Conservation (phyloP, 2,888 invertebrate species). For the Cheilosia vulpina region DNA sequence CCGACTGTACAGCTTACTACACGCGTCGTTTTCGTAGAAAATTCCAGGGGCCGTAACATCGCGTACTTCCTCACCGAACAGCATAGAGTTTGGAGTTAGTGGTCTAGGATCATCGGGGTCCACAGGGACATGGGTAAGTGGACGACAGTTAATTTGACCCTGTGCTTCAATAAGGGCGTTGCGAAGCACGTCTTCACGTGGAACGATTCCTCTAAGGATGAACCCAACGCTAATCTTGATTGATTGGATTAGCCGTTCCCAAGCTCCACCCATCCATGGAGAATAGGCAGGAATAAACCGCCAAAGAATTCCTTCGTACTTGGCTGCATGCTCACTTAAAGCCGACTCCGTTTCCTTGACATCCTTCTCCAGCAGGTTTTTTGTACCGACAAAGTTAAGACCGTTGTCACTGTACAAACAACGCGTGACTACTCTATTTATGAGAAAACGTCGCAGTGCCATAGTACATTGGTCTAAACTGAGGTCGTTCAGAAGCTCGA, state of each 20-base stretch:
- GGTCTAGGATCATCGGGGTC: slow-evolving; percentile 22
- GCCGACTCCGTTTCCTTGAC: neutral
- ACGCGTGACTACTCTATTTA: no score
- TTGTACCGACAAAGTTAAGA: no score
- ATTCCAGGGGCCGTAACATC: slow-evolving; percentile 19
- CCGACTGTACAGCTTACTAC: no score
- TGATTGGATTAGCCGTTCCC: slow-evolving; percentile 6
- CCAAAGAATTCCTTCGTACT: slow-evolving; percentile 10
- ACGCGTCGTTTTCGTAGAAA: no score
- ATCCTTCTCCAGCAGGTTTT: no score
- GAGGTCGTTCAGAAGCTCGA: slow-evolving; percentile 28
- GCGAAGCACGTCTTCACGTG: slow-evolving; percentile 23
- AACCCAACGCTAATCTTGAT: slow-evolving; percentile 11
- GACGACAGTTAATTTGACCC: no score
- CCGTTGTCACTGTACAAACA: no score
- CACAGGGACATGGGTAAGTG: slow-evolving; percentile 11
- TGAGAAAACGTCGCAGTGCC: slow-evolving; percentile 1
- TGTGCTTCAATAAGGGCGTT: slow-evolving; percentile 11
- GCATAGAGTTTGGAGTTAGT: slow-evolving; percentile 30
- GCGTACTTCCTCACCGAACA: slow-evolving; percentile 1
- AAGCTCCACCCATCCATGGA: slow-evolving; percentile 18
- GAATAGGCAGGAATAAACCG: slow-evolving; percentile 6
- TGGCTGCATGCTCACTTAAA: neutral
- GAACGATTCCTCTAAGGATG: slow-evolving; percentile 4
- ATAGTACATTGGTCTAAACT: slow-evolving; percentile 25